These are phyloP conservation scores for Sminthurides bifidus DNA, from an alignment of 1,140 invertebrate genomes.

Conservation along the genomic window DNA sequence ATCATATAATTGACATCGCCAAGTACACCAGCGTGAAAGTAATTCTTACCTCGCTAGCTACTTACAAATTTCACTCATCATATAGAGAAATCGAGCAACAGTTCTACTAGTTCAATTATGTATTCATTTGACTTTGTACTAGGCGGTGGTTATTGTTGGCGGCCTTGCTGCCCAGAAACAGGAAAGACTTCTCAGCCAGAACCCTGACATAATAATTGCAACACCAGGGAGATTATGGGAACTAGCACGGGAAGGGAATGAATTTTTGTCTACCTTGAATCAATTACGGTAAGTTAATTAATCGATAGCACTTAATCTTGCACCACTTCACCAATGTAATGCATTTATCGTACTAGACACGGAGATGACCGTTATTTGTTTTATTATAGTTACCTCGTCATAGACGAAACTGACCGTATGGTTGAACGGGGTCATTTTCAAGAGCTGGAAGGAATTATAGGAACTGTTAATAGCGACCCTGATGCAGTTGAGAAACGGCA, in stretches of 20 bases:
- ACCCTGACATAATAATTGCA: slow-evolving; percentile 87
- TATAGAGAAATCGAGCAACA: background rate
- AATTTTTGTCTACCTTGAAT: slow-evolving; percentile 56
- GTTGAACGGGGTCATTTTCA: slow-evolving; percentile 92
- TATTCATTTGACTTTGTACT: slow-evolving; percentile 28
- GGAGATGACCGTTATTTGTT: background rate
- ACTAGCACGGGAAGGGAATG: slow-evolving; percentile 62
- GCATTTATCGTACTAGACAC: background rate
- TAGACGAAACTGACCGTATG: slow-evolving; percentile 99
- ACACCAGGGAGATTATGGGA: slow-evolving; percentile 95
- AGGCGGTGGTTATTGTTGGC: slow-evolving; percentile 69
- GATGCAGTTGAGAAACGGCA: slow-evolving; percentile 51
- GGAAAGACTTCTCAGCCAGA: slow-evolving; percentile 58
- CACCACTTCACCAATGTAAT: slow-evolving; percentile 1
- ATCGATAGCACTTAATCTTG: background rate
- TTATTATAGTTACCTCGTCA: slow-evolving; percentile 63
- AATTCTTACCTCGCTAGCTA: slow-evolving; percentile 6
- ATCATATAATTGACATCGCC: slow-evolving; percentile 65
- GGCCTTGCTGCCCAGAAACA: slow-evolving; percentile 86
- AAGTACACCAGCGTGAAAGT: slow-evolving; percentile 66
- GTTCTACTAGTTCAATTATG: background rate
- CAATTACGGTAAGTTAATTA: slow-evolving; percentile 47
- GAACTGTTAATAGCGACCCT: slow-evolving; percentile 61
- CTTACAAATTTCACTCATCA: background rate
- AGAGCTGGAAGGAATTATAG: slow-evolving; percentile 72